Percentiles rank a stretch among this genome's conserved stretches.
phyloP scores from a whole-genome alignment of 1,140 invertebrate genomes.

The Meloidogyne chitwoodi region DNA sequence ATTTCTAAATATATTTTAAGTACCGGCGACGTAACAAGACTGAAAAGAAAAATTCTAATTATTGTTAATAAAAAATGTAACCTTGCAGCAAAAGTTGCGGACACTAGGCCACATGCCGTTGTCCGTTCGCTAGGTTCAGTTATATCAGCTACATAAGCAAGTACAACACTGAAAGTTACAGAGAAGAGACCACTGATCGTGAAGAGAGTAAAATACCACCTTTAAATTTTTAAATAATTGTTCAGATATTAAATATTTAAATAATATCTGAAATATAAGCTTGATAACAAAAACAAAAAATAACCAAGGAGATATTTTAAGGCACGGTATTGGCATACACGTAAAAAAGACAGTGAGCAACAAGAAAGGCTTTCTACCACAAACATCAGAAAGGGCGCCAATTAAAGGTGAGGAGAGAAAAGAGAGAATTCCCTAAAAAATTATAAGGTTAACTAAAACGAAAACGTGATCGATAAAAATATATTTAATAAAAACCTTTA shows the following conservation, averaged over 20 bases:
- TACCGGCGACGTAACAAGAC: no score
- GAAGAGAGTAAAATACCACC: constrained; percentile 99
- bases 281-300: constrained; percentile 36
- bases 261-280: no score
- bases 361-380: constrained; percentile 95
- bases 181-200: constrained; percentile 96
- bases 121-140: constrained; percentile 92
- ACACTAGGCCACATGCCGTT: constrained; percentile 89
- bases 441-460: no score
- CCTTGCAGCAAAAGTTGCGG: constrained; percentile 90
- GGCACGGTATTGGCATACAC: constrained; percentile 94
- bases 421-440: constrained; percentile 79
- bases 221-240: constrained; percentile 47
- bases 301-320: constrained; percentile 94
- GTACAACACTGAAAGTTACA: constrained; percentile 86
- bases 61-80: no score
- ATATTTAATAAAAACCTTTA: constrained; percentile 67
- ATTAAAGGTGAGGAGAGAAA: constrained; percentile 93
- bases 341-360: constrained; percentile 98
- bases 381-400: constrained; percentile 91
- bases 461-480: neutral
- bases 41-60: no score
- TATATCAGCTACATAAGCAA: constrained; percentile 99
- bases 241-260: neutral
- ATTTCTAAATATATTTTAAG: neutral